Base-by-base conservation (phyloP, 1,140 invertebrate genomes). In the Zaprionus gabonicus region DNA sequence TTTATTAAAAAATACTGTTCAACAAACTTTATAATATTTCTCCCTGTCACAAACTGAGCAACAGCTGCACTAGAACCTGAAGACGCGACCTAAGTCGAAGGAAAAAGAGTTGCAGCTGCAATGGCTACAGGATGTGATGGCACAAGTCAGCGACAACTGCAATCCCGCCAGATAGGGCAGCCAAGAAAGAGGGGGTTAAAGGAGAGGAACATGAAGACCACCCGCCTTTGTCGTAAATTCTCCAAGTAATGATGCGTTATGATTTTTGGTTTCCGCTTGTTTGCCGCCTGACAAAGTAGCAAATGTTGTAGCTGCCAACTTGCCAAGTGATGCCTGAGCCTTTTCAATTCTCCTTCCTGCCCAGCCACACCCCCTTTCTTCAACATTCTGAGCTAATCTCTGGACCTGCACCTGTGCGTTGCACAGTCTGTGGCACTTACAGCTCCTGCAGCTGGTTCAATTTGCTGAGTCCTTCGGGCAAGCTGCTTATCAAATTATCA, bases 401-500 rank as follows among this genome's bases (percentile, higher is more conserved):
- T 34, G 65, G 7, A 31, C 85, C 84, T 90, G 81, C 53, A 55
- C 25, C 60, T 51, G 57, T 41, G 28, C 55, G 9, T 12, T n/a
- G 25, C 15, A 15, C 4, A 44, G 20, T 49, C 31, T 55, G 28
- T 36, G 23, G 68, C 74, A 88, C 96, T 96, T 94, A 96, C 96
- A 97, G 93, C 92, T 96, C 95, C 92, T 96, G 94, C 46, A 97
- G 94, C 73, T 94, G 93, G 23, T 94, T 93, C 78, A 96, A 93
- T 92, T 94, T 95, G 67, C 94, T 94, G 57, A 96, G 93, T 56
- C 96, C 95, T 51, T 92, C 86, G 13, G 96, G 96, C 82, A 96
- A 94, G 70, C 94, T 94, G 58, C 93, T 95, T 79, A 96, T 94
- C 74, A 94, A 93, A 94, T 97, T 96, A 93, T 96, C 95, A 93